phyloP scores from a whole-genome alignment of 2,888 invertebrate genomes.

The Stomorhina lunata region DNA sequence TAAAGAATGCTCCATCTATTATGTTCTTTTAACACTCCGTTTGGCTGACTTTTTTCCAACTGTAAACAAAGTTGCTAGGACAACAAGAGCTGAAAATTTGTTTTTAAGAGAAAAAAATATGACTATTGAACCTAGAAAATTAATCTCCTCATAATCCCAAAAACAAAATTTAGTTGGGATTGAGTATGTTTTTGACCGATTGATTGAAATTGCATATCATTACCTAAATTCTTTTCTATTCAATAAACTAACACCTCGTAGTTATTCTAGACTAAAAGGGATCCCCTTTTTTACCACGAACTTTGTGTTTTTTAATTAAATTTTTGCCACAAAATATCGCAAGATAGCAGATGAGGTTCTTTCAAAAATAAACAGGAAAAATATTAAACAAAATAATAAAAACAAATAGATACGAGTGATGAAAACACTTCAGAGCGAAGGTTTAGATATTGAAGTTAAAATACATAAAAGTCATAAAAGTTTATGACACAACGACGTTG shows the following conservation, averaged over 20 bases:
- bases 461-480: slow-evolving; percentile 55
- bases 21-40: too few relatives aligned
- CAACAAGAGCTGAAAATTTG: too few relatives aligned
- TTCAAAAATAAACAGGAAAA: not conserved
- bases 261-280: too few relatives aligned
- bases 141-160: too few relatives aligned
- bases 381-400: slow-evolving; percentile 1
- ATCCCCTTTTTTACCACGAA: not conserved
- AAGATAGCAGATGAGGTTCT: slow-evolving; percentile 66
- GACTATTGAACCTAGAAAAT: too few relatives aligned
- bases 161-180: too few relatives aligned
- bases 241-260: too few relatives aligned
- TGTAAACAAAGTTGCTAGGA: too few relatives aligned
- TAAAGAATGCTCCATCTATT: too few relatives aligned
- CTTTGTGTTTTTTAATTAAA: slow-evolving; percentile 66
- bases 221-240: not conserved
- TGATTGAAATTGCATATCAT: not conserved
- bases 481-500: slow-evolving; percentile 44
- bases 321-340: slow-evolving; percentile 66
- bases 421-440: slow-evolving; percentile 40
- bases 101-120: too few relatives aligned
- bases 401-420: slow-evolving; percentile 34
- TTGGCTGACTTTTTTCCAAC: too few relatives aligned
- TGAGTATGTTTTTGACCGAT: too few relatives aligned
- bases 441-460: slow-evolving; percentile 5